These are phyloP conservation scores for Mastomys coucha DNA, from an alignment of 2,113 vertebrate genomes.

Conservation along the genomic window DNA sequence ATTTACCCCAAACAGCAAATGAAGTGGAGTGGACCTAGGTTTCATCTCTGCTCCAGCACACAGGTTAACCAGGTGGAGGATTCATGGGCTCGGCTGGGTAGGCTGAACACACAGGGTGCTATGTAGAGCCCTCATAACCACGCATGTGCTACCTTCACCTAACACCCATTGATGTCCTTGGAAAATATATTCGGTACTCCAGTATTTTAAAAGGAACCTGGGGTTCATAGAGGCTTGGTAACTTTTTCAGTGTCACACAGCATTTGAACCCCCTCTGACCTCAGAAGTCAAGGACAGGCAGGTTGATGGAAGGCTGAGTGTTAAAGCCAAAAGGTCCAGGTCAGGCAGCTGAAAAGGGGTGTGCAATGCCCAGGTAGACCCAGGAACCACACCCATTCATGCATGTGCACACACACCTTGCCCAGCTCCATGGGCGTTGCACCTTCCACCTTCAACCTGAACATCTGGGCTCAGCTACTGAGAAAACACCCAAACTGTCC, in stretches of 20 bases:
- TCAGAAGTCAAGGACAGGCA: background rate
- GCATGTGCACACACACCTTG: accelerated
- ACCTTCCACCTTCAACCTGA: background rate
- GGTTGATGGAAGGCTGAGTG: background rate
- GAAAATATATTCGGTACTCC: background rate
- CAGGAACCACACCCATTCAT: accelerated
- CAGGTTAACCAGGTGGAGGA: background rate
- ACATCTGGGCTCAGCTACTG: background rate
- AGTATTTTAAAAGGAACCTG: background rate
- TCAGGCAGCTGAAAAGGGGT: background rate
- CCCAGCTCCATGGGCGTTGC: background rate
- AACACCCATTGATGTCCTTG: background rate
- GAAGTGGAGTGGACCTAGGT: too few relatives aligned
- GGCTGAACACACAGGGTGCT: too few relatives aligned
- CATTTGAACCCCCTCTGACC: background rate
- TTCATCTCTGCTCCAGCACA: background rate
- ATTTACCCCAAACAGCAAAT: background rate
- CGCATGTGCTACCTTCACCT: accelerated
- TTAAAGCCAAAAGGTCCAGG: background rate
- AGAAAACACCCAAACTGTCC: background rate
- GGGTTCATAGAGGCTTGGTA: background rate
- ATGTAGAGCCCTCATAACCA: background rate
- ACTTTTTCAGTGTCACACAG: background rate
- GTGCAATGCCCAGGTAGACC: accelerated
- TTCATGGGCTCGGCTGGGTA: background rate